Evolutionary conservation across 2,888 invertebrate genomes (phyloP).

Genomic region (Microplitis deprimator): DNA sequence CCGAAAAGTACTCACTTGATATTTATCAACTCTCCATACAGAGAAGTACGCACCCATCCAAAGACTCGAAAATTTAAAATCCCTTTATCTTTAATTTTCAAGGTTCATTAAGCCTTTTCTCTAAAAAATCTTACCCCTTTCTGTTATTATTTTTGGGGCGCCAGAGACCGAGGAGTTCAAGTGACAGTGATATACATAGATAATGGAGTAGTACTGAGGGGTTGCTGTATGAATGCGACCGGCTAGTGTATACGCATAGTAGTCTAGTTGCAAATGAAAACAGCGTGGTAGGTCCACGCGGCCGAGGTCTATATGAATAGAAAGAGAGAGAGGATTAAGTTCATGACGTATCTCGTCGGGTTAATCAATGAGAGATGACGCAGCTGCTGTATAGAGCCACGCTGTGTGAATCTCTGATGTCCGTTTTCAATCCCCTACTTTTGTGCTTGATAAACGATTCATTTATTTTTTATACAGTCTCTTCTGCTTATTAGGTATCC

Average conservation of each 20-base stretch:
- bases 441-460: neutral
- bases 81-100: neutral
- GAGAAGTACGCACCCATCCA: too few species aligned
- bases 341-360: conserved; percentile 19
- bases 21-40: too few species aligned
- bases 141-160: neutral
- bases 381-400: conserved; percentile 21
- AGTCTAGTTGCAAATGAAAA: conserved; percentile 12
- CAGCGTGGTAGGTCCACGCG: conserved; percentile 28
- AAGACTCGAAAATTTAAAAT: neutral
- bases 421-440: neutral
- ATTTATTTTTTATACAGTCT: too few species aligned
- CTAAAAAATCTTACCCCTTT: neutral
- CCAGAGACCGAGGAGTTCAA: neutral
- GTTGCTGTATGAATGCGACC: neutral
- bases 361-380: conserved; percentile 40
- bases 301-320: conserved; percentile 1
- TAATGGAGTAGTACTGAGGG: neutral
- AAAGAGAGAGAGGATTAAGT: neutral
- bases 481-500: too few species aligned
- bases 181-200: conserved; percentile 16
- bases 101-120: neutral
- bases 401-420: too few species aligned
- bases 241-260: neutral
- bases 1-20: too few species aligned